Evolutionary conservation across 2,797 vertebrate species (phyloP).

Genomic region (Eurystomus glaucurus): DNA sequence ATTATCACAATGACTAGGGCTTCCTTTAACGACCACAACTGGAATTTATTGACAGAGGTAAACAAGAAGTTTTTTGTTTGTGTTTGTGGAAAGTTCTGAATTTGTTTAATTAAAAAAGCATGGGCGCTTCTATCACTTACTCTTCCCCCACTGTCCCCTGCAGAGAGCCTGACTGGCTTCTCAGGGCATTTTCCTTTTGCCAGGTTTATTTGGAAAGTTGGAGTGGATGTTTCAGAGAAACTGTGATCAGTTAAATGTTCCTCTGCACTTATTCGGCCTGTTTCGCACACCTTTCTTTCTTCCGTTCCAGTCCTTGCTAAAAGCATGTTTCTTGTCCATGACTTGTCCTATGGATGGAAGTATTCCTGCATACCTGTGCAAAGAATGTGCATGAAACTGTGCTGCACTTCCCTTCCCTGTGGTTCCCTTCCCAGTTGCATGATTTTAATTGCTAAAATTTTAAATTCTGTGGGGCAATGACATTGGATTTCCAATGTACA

Average conservation of each 20-base stretch:
- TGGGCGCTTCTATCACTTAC: not conserved
- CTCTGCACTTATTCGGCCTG: not conserved
- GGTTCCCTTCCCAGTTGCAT: not conserved
- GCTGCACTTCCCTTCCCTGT: fast-evolving
- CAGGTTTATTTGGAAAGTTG: not conserved
- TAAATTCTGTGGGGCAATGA: not conserved
- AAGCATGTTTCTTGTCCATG: not conserved
- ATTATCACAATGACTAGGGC: not conserved
- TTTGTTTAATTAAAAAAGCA: not conserved
- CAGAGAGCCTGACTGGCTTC: not conserved
- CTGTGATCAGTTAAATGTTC: not conserved
- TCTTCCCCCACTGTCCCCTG: not conserved
- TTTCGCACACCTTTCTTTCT: not conserved
- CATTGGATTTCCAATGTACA: not conserved
- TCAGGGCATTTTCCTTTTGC: not conserved
- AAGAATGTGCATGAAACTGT: not conserved
- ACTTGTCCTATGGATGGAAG: not conserved
- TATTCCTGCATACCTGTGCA: not conserved
- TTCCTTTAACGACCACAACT: slow-evolving; percentile 10
- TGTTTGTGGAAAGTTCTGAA: not conserved
- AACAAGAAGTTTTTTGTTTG: not conserved
- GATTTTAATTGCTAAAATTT: not conserved
- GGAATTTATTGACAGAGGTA: slow-evolving; percentile 14
- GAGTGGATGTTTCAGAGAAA: not conserved
- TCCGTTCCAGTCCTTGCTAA: not conserved